phyloP scores from a whole-genome alignment of 1,140 invertebrate genomes.

The Aphelinus atriplicis region DNA sequence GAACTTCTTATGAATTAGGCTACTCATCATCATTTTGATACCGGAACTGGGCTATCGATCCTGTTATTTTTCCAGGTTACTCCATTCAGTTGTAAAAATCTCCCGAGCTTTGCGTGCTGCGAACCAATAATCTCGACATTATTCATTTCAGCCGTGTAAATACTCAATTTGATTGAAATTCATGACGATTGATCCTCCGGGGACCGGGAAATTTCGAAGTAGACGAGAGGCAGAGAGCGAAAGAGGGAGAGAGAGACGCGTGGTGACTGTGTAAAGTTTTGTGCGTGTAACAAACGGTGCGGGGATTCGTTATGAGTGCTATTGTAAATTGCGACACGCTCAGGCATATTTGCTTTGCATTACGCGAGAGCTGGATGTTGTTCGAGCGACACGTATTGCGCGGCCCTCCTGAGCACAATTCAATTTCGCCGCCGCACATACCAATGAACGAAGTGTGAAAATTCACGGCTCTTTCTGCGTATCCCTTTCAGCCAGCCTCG shows the following conservation, averaged over 20 bases:
- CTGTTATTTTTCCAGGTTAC: too few species aligned
- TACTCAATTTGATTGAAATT: conserved; percentile 14
- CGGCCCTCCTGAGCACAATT: neutral
- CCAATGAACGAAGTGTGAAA: conserved; percentile 1
- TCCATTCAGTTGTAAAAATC: too few species aligned
- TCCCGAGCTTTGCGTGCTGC: too few species aligned
- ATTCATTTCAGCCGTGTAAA: neutral
- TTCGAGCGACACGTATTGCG: conserved; percentile 17
- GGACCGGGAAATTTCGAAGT: neutral
- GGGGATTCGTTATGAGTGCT: conserved; percentile 25
- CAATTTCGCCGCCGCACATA: conserved; percentile 7
- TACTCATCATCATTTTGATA: too few species aligned
- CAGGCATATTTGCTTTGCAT: conserved; percentile 21
- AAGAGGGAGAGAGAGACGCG: neutral
- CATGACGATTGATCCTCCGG: conserved; percentile 2
- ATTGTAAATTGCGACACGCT: conserved; percentile 27
- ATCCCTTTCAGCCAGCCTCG: too few species aligned
- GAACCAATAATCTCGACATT: conserved; percentile 6
- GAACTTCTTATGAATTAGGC: too few species aligned
- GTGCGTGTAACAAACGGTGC: neutral
- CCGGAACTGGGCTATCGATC: too few species aligned
- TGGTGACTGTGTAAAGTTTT: neutral
- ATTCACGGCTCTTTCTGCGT: neutral
- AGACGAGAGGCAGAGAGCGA: neutral
- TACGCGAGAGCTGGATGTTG: conserved; percentile 17